Conservation (phyloP, 2,888 invertebrate species). For the Eupithecia subumbrata region DNA sequence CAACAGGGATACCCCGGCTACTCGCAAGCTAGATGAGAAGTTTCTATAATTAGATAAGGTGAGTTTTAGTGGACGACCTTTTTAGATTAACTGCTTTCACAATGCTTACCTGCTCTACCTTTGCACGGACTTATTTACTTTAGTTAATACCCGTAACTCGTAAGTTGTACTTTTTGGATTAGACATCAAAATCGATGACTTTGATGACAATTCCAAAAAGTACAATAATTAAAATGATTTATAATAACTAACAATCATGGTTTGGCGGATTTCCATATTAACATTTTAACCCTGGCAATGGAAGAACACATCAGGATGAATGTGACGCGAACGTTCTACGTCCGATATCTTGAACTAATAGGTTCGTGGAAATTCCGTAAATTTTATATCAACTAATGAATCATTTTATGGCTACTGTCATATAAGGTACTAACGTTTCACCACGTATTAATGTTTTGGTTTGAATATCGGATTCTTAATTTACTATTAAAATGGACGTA, state of each 20-base stretch:
- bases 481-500: not conserved
- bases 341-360: not conserved
- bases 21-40: constrained; percentile 60
- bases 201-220: too few relatives aligned
- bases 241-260: not conserved
- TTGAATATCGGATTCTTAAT: not conserved
- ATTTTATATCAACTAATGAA: too few relatives aligned
- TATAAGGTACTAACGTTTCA: not conserved
- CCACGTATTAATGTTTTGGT: not conserved
- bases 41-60: constrained; percentile 51
- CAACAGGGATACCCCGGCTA: constrained; percentile 40
- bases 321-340: not conserved
- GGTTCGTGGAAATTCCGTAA: not conserved
- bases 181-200: not conserved
- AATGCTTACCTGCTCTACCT: not conserved
- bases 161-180: not conserved
- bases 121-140: not conserved
- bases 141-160: not conserved
- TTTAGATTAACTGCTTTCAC: not conserved
- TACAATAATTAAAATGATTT: not conserved
- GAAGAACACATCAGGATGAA: not conserved
- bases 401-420: not conserved
- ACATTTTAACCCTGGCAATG: not conserved
- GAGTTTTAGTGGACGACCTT: constrained; percentile 41
- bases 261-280: not conserved